These are phyloP conservation scores for Misgurnus anguillicaudatus DNA, from an alignment of 2,113 vertebrate genomes.

Conservation along the genomic window DNA sequence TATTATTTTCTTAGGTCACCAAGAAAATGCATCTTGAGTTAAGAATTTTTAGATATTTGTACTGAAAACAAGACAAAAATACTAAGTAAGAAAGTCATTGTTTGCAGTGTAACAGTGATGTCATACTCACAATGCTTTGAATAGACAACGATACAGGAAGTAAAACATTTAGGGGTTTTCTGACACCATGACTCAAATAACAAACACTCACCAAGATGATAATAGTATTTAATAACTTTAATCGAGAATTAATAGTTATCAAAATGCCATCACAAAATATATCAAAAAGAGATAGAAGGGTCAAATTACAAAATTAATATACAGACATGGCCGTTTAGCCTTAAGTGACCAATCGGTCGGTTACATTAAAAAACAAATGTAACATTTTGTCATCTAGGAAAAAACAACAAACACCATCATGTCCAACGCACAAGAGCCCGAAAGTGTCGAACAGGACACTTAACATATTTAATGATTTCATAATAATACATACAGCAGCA, in stretches of 20 bases:
- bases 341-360: not conserved
- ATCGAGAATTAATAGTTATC: constrained; percentile 17
- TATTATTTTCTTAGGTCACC: too few relatives aligned
- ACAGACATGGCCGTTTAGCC: not conserved
- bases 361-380: not conserved
- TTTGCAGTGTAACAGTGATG: not conserved
- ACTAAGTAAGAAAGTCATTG: too few relatives aligned
- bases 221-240: not conserved
- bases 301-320: not conserved
- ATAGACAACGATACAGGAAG: not conserved
- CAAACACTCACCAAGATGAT: not conserved
- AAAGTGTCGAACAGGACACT: not conserved
- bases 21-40: too few relatives aligned
- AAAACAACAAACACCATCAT: not conserved
- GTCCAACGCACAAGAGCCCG: too few relatives aligned
- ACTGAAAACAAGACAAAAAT: too few relatives aligned
- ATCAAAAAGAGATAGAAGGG: not conserved
- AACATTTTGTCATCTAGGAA: not conserved
- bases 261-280: not conserved
- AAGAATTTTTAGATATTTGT: too few relatives aligned
- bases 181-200: not conserved
- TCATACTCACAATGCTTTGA: not conserved
- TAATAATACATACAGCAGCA: constrained; percentile 4
- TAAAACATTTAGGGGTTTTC: not conserved
- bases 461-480: not conserved